A percentile compares a stretch with the other conserved stretches of the same genome.
phyloP scores from a whole-genome alignment of 2,888 invertebrate species.

The Hydropsyche betteni region DNA sequence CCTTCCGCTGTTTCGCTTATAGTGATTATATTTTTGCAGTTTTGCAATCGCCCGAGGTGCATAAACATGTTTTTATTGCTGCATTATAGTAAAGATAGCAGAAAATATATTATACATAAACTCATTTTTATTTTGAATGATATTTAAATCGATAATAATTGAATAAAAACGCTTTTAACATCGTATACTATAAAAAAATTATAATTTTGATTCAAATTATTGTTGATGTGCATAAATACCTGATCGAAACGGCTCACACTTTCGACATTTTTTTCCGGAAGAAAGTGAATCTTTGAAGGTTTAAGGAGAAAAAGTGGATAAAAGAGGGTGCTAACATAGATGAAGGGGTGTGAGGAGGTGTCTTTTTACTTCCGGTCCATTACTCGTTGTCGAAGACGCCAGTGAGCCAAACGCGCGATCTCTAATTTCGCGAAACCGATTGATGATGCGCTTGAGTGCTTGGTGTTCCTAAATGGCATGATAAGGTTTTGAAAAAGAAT shows the following conservation, averaged over 20 bases:
- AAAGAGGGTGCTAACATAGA: not conserved
- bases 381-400: conserved; percentile 33
- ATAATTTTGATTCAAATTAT: too few relatives aligned
- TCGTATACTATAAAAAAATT: too few relatives aligned
- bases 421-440: conserved; percentile 43
- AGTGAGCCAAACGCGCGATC: conserved; percentile 33
- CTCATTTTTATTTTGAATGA: too few relatives aligned
- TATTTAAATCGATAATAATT: too few relatives aligned
- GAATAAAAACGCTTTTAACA: too few relatives aligned
- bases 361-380: conserved; percentile 35
- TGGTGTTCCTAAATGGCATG: conserved; percentile 28
- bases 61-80: not conserved
- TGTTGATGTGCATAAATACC: too few relatives aligned
- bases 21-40: not conserved
- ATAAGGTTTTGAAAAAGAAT: too few relatives aligned
- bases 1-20: not conserved
- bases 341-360: not conserved
- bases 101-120: too few relatives aligned
- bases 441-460: conserved; percentile 31
- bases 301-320: not conserved
- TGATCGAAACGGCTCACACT: too few relatives aligned
- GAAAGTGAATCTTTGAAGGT: not conserved
- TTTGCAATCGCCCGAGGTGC: not conserved
- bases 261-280: not conserved
- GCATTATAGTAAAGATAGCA: too few relatives aligned